A percentile compares a stretch with the other conserved stretches of the same genome.
Evolutionary conservation across 2,797 vertebrate species (phyloP).

Genomic region (Orientallactaga sibirica): DNA sequence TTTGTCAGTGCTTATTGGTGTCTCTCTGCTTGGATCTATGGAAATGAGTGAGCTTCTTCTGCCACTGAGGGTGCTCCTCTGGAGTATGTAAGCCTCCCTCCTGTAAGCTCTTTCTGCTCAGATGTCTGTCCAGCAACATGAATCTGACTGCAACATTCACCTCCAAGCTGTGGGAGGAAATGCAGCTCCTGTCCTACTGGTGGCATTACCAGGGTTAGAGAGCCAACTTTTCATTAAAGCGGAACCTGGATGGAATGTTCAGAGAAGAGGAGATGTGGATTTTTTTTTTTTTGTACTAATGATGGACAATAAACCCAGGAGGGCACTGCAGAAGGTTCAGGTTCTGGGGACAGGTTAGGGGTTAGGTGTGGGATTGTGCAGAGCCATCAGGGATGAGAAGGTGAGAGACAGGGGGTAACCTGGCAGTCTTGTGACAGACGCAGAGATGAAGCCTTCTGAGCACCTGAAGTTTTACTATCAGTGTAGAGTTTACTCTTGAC

Average conservation of each 20-base stretch:
- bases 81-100: no score
- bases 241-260: not conserved
- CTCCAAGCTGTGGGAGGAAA: not conserved
- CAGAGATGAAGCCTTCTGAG: not conserved
- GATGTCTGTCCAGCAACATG: no score
- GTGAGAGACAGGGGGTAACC: not conserved
- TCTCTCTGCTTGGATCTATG: no score
- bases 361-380: not conserved
- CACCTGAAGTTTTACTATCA: not conserved
- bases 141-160: not conserved
- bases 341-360: not conserved
- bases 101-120: no score
- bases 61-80: no score
- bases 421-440: not conserved
- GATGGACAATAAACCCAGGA: not conserved
- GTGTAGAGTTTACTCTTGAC: not conserved
- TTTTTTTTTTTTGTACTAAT: not conserved
- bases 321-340: not conserved
- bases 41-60: no score
- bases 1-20: no score
- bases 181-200: no score
- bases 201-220: not conserved
- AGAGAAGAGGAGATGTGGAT: not conserved
- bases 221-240: not conserved
- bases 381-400: not conserved